Conservation (phyloP, 37 sponge, comb jelly and placozoan species). For the Halichondria panicea region DNA sequence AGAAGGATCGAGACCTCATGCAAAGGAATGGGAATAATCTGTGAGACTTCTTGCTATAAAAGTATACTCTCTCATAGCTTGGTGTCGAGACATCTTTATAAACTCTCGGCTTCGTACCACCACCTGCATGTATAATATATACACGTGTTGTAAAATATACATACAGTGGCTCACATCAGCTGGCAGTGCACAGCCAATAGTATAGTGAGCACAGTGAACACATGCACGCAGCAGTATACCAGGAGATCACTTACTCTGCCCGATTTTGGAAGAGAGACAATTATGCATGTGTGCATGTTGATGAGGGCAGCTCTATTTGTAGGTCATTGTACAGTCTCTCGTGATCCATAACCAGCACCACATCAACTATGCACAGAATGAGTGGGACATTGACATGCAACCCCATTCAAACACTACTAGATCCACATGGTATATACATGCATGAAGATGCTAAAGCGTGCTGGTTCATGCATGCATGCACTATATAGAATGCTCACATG, state of each 20-base stretch:
- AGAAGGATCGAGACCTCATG: slow-evolving; percentile 78
- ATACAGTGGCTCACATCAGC: too few relatives aligned
- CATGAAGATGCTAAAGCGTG: too few relatives aligned
- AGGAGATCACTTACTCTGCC: slow-evolving; percentile 86
- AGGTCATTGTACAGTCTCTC: slow-evolving; percentile 77
- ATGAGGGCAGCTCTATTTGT: slow-evolving; percentile 58
- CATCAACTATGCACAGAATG: slow-evolving; percentile 52
- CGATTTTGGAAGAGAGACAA: slow-evolving; percentile 82
- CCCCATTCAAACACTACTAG: too few relatives aligned
- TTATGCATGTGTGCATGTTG: too few relatives aligned
- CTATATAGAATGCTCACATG: not conserved
- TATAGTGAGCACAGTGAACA: too few relatives aligned
- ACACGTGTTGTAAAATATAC: too few relatives aligned
- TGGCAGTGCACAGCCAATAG: too few relatives aligned
- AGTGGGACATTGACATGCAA: too few relatives aligned
- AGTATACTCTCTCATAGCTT: slow-evolving; percentile 73
- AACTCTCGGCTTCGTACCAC: slow-evolving; percentile 61
- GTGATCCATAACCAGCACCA: slow-evolving; percentile 84
- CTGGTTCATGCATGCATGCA: too few relatives aligned
- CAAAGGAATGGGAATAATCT: slow-evolving; percentile 67
- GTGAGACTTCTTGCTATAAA: slow-evolving; percentile 71
- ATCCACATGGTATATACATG: too few relatives aligned
- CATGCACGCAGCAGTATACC: too few relatives aligned
- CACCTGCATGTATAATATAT: too few relatives aligned
- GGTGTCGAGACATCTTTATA: slow-evolving; percentile 44